Base-by-base conservation (phyloP, 2,888 invertebrate genomes). In the Erebia palarica region DNA sequence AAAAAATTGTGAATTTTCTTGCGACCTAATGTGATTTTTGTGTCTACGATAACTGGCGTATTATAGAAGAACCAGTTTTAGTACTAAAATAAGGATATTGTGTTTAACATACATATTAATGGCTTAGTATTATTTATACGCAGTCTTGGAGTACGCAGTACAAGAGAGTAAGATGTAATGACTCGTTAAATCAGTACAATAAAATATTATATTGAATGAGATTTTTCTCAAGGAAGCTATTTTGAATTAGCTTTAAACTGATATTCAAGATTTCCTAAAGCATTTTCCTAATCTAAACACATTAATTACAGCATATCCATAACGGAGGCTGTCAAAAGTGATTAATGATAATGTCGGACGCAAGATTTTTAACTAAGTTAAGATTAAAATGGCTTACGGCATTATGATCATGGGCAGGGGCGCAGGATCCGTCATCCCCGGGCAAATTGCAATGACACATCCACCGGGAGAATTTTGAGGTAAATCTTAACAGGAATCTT, bases 311-410 rank as follows among this genome's bases (percentile, higher is more conserved):
- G 85, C 85, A 86, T 85, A 91, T 91, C 91, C 91, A 90, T 91
- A 90, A 92, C 90, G 82, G 82, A 76, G 82, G 81, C 87, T 90
- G 92, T 91, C 92, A 92, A 86, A 87, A 89, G 85, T 92, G 93
- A 93, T 92, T 91, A 92, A 92, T 92, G 92, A 83, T 88, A 89
- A 90, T 87, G 90, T 89, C 84, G 88, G 89, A 85, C 87, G 91
- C 90, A 91, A 92, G 92, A 92, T 92, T 92, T 92, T 93, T 93
- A 92, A 92, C 91, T 90, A 89, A 92, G 91, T 93, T 92, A 91
- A 92, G 92, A 92, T 92, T 92, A 93, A 92, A 92, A 91, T 92
- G 91, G 93, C 93, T 93, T 87, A 90, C 86, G 89, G 90, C 90
- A 90, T 89, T 89, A 88, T 88, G 87, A 88, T 89, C 86, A 85